These are phyloP conservation scores for Crotalus viridis DNA, from an alignment of 2,113 vertebrate species.

Conservation along the genomic window DNA sequence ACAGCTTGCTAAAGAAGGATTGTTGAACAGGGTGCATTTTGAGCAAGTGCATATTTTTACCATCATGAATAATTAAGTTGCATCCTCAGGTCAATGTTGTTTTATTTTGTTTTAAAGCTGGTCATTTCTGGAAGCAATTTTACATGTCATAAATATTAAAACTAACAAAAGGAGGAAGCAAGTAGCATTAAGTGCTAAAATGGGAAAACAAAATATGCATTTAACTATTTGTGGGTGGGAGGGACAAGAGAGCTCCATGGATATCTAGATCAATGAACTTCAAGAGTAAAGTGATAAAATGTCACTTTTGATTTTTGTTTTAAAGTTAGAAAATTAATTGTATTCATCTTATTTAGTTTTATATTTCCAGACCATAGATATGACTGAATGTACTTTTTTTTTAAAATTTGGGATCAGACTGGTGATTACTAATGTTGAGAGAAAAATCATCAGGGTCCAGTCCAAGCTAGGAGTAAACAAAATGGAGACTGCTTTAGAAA, in stretches of 20 bases:
- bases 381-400: neutral
- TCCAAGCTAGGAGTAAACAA: no score
- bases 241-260: neutral
- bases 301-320: neutral
- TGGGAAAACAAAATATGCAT: rapidly evolving
- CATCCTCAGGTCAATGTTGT: conserved; percentile 6
- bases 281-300: neutral
- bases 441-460: no score
- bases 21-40: neutral
- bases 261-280: neutral
- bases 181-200: neutral
- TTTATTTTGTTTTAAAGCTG: neutral
- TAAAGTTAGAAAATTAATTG: neutral
- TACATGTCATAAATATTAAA: conserved; percentile 29
- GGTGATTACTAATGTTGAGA: neutral
- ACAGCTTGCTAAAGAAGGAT: neutral
- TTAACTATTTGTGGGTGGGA: neutral
- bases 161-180: conserved; percentile 48
- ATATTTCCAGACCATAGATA: neutral
- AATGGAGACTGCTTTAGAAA: no score
- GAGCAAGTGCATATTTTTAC: conserved; percentile 17
- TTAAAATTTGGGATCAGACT: neutral
- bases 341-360: neutral
- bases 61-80: conserved; percentile 29
- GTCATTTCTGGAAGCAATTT: conserved; percentile 5